Percentiles rank a stretch among this genome's conserved stretches.
These are phyloP conservation scores for Acrobasis consociella DNA, from an alignment of 2,888 invertebrate genomes.

Conservation along the genomic window DNA sequence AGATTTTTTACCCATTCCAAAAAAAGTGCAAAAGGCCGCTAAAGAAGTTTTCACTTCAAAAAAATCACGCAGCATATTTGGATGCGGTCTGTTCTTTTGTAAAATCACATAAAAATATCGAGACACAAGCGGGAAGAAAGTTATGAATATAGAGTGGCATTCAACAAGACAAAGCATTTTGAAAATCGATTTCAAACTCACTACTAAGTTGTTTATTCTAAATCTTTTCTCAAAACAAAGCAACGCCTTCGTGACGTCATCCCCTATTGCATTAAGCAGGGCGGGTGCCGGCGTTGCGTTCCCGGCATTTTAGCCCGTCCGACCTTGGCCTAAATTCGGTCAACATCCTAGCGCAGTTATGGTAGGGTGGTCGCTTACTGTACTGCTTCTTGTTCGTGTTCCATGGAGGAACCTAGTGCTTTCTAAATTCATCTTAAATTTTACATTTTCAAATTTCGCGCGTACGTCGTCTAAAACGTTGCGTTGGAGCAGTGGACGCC, in stretches of 20 bases:
- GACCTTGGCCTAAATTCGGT: constrained; percentile 44
- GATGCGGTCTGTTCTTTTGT: not conserved
- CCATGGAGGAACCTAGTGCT: too few relatives aligned
- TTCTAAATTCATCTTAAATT: too few relatives aligned
- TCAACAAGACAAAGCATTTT: not conserved
- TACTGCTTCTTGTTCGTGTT: not conserved
- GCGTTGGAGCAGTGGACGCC: too few relatives aligned
- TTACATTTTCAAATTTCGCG: too few relatives aligned
- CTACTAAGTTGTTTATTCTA: too few relatives aligned
- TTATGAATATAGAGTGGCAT: not conserved
- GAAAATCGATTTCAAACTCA: not conserved
- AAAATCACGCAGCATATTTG: too few relatives aligned
- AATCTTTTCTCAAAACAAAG: too few relatives aligned
- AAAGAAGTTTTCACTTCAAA: too few relatives aligned
- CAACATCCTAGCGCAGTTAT: constrained; percentile 24
- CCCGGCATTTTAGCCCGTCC: constrained; percentile 22
- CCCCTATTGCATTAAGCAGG: constrained; percentile 15
- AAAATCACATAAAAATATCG: not conserved
- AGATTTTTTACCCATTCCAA: too few relatives aligned
- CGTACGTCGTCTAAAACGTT: too few relatives aligned
- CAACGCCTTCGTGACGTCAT: constrained; percentile 8
- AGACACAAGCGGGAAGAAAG: not conserved
- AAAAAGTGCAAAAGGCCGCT: too few relatives aligned
- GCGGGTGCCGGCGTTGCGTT: not conserved
- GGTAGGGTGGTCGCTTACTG: not conserved